These are phyloP conservation scores for Xanthia icteritia DNA, from an alignment of 2,888 invertebrate genomes.

Conservation along the genomic window DNA sequence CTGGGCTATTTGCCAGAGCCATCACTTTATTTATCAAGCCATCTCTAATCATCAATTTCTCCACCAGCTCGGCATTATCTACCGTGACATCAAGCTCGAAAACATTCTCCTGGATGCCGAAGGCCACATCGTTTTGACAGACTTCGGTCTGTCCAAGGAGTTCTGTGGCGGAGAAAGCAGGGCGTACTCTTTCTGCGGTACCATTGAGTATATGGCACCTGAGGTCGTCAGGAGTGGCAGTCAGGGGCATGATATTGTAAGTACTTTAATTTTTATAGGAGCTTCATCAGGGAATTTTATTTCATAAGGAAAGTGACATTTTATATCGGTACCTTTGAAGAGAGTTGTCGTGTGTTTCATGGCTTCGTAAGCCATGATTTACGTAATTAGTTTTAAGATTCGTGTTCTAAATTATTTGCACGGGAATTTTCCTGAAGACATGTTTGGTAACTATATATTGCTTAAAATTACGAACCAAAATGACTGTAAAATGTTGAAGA, in stretches of 20 bases:
- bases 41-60: not conserved
- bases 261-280: slow-evolving; percentile 79
- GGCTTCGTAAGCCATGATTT: slow-evolving; percentile 3
- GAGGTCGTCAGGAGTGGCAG: slow-evolving; percentile 95
- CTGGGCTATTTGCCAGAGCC: not conserved
- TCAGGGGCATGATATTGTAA: slow-evolving; percentile 98
- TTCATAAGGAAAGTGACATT: not conserved
- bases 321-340: not conserved
- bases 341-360: not conserved
- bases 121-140: slow-evolving; percentile 98
- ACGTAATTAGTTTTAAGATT: slow-evolving; percentile 8
- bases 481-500: not conserved
- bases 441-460: not conserved
- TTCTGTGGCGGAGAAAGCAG: slow-evolving; percentile 94
- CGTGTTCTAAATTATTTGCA: not conserved
- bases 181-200: slow-evolving; percentile 99
- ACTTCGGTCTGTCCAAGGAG: slow-evolving; percentile 99
- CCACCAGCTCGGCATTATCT: slow-evolving; percentile 98
- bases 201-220: slow-evolving; percentile 99
- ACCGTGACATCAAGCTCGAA: slow-evolving; percentile 99
- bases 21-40: not conserved
- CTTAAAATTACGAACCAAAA: not conserved
- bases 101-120: slow-evolving; percentile 98
- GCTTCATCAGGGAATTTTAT: not conserved
- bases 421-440: not conserved